Percentiles rank a stretch among this genome's conserved stretches.
These are phyloP conservation scores for Chironomus tepperi DNA, from an alignment of 1,140 invertebrate species.

Conservation along the genomic window DNA sequence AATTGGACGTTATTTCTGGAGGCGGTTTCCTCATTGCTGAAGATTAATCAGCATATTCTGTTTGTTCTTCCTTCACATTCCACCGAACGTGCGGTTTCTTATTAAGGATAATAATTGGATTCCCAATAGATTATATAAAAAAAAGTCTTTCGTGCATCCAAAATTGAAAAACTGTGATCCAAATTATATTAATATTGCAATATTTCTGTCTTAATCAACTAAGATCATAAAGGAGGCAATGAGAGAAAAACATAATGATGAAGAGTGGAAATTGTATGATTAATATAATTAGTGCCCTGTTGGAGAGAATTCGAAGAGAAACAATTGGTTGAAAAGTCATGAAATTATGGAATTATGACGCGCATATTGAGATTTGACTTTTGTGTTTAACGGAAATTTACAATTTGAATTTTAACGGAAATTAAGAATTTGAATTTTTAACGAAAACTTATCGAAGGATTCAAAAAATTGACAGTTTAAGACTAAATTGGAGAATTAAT, in stretches of 20 bases:
- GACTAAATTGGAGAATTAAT: too few relatives aligned
- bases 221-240: not conserved
- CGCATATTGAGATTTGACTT: too few relatives aligned
- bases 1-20: not conserved
- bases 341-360: too few relatives aligned
- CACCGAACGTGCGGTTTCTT: not conserved
- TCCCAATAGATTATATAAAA: too few relatives aligned
- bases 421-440: too few relatives aligned
- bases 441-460: too few relatives aligned
- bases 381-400: too few relatives aligned
- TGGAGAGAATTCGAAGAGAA: not conserved
- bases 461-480: too few relatives aligned
- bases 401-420: too few relatives aligned
- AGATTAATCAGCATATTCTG: not conserved
- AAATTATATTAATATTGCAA: not conserved
- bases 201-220: not conserved
- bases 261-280: not conserved
- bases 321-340: too few relatives aligned
- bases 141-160: not conserved
- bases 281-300: not conserved
- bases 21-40: not conserved
- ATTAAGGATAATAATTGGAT: slow-evolving; percentile 5
- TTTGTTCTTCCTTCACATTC: not conserved
- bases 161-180: not conserved
- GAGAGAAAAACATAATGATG: not conserved